phyloP scores from a whole-genome alignment of 2,113 vertebrate genomes.

The Stigmatopora argus region DNA sequence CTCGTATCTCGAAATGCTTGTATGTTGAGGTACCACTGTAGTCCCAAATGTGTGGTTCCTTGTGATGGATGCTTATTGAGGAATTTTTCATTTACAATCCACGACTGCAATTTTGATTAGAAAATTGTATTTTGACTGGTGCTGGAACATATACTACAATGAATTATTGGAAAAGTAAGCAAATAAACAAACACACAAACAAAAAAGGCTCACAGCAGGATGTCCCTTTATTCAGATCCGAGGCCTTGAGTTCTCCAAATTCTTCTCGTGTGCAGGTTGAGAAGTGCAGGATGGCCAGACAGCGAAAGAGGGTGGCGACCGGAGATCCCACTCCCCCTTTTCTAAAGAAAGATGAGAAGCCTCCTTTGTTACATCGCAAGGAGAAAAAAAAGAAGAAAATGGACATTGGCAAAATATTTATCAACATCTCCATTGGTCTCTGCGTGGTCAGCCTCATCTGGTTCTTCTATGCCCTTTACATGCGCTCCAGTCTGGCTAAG shows the following conservation, averaged over 20 bases:
- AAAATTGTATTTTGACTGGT: too few species aligned
- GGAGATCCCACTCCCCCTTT: conserved; percentile 55
- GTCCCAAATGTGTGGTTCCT: too few species aligned
- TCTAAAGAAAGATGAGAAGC: conserved; percentile 69
- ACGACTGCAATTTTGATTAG: too few species aligned
- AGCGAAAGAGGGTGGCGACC: conserved; percentile 67
- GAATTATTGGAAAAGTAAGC: too few species aligned
- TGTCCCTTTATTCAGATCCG: too few species aligned
- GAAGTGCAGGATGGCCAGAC: conserved; percentile 69
- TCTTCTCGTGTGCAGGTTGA: conserved; percentile 31
- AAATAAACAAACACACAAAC: too few species aligned
- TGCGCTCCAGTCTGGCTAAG: conserved; percentile 68
- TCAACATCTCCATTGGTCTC: conserved; percentile 76
- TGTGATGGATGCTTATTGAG: too few species aligned
- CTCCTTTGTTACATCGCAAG: conserved; percentile 58
- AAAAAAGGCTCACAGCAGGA: too few species aligned
- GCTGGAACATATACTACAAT: too few species aligned
- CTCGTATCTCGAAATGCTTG: too few species aligned
- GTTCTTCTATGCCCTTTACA: conserved; percentile 73
- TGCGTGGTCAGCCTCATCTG: conserved; percentile 74
- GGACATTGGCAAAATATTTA: conserved; percentile 72
- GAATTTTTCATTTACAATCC: too few species aligned
- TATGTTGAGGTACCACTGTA: too few species aligned
- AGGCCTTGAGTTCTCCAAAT: not conserved
- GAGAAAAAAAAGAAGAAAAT: conserved; percentile 77